Conservation (phyloP, 2,797 vertebrate species). For the Takifugu ocellatus region DNA sequence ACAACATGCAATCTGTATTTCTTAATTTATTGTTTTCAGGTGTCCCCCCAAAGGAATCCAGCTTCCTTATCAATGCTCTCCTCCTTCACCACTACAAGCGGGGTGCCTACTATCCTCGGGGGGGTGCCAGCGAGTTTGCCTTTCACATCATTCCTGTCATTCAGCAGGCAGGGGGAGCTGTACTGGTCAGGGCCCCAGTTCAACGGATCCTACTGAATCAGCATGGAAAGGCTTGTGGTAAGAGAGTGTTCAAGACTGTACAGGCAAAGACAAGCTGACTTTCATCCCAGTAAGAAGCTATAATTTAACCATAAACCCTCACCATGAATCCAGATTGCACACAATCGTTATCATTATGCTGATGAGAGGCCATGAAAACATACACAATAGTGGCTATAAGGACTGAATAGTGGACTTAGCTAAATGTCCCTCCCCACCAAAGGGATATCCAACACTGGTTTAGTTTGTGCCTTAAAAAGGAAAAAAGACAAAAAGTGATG, state of each 20-base stretch:
- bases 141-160: conserved; percentile 79
- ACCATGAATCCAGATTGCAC: no score
- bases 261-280: neutral
- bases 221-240: conserved; percentile 67
- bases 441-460: no score
- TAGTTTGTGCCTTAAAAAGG: no score
- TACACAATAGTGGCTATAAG: no score
- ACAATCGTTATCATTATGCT: no score
- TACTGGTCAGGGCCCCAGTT: conserved; percentile 78
- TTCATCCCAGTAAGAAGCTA: no score
- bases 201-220: conserved; percentile 68
- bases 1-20: neutral
- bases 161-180: conserved; percentile 70
- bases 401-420: no score
- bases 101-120: conserved; percentile 80
- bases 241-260: conserved; percentile 15
- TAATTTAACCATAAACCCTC: no score
- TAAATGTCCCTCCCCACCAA: no score
- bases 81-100: conserved; percentile 82
- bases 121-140: conserved; percentile 80
- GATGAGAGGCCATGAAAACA: no score
- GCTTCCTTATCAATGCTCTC: conserved; percentile 80
- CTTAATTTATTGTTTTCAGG: conserved; percentile 53
- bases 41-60: conserved; percentile 79
- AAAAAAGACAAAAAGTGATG: no score